Conservation (phyloP, 2,113 vertebrate genomes). For the Salminus brasiliensis region DNA sequence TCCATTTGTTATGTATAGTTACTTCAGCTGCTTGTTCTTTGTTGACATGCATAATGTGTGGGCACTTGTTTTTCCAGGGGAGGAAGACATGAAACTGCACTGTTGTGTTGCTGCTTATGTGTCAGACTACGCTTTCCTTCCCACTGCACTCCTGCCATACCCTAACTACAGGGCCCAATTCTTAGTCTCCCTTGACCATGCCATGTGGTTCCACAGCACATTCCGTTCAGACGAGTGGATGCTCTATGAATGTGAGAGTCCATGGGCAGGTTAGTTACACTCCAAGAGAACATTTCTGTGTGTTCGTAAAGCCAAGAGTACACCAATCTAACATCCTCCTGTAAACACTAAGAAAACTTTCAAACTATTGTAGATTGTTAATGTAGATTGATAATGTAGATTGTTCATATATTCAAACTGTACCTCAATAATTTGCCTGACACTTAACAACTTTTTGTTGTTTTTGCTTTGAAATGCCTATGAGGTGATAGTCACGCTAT, state of each 20-base stretch:
- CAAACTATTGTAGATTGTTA: too few species aligned
- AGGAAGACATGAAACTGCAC: conserved; percentile 91
- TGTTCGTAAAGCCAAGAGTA: too few species aligned
- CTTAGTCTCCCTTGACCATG: conserved; percentile 88
- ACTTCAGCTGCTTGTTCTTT: not conserved
- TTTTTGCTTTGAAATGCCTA: too few species aligned
- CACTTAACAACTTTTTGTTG: too few species aligned
- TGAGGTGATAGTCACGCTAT: too few species aligned
- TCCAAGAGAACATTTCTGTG: not conserved
- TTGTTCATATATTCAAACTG: too few species aligned
- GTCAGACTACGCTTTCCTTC: conserved; percentile 88
- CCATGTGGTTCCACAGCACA: conserved; percentile 94
- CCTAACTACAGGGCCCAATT: conserved; percentile 69
- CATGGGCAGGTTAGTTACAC: conserved; percentile 85
- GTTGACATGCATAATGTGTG: not conserved
- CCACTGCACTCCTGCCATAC: conserved; percentile 82
- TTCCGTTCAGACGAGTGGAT: conserved; percentile 96
- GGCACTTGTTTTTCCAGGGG: conserved; percentile 63
- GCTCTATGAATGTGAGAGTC: conserved; percentile 93
- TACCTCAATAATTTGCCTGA: too few species aligned
- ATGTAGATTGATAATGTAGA: too few species aligned
- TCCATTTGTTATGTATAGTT: not conserved
- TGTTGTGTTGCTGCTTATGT: conserved; percentile 95
- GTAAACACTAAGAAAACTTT: too few species aligned
- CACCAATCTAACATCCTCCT: too few species aligned